These are phyloP conservation scores for Montipora sp. DNA, from an alignment of 64 coral and sea anemone genomes.

Conservation along the genomic window DNA sequence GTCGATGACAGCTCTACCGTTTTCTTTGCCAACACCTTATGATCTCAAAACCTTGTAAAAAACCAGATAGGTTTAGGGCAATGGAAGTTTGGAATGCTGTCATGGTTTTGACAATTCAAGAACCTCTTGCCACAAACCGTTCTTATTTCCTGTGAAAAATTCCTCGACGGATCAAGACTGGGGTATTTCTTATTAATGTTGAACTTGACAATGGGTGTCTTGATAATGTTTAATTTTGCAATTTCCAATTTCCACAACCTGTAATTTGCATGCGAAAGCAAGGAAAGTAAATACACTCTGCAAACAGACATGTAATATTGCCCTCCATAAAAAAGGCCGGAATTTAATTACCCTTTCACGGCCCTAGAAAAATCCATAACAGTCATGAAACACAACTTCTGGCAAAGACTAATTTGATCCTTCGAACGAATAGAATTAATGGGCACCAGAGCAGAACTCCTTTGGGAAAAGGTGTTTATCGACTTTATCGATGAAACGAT, in stretches of 20 bases:
- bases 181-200: slow-evolving; percentile 28
- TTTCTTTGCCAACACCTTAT: background rate
- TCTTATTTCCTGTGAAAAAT: background rate
- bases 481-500: slow-evolving; percentile 16
- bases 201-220: background rate
- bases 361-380: background rate
- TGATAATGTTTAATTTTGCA: slow-evolving; percentile 45
- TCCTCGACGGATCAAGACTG: background rate
- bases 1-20: background rate
- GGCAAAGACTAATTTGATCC: background rate
- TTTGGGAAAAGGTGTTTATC: slow-evolving; percentile 23
- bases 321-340: background rate
- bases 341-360: background rate
- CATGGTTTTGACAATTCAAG: background rate
- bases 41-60: background rate
- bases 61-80: background rate
- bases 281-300: background rate
- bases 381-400: background rate
- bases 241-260: slow-evolving; percentile 34
- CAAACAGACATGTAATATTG: slow-evolving; percentile 21
- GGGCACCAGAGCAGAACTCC: slow-evolving; percentile 37
- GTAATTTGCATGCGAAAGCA: slow-evolving; percentile 41
- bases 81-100: background rate
- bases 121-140: background rate
- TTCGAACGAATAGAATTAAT: background rate